Evolutionary conservation across 1,140 invertebrate species (phyloP).

Genomic region (Drosophila varians): DNA sequence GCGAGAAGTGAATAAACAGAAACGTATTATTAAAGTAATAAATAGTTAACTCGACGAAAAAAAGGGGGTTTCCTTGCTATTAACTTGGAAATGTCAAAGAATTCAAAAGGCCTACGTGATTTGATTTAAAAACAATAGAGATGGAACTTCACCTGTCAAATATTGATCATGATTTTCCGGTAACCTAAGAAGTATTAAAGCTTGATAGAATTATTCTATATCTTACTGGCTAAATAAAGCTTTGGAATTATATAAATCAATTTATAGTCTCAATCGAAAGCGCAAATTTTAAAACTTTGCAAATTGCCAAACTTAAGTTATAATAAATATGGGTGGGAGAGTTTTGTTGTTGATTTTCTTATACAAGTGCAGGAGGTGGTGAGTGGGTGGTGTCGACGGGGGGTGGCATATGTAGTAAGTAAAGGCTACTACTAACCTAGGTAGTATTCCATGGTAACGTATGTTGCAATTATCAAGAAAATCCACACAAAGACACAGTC

Average conservation of each 20-base stretch:
- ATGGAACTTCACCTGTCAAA: too few species aligned
- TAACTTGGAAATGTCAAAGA: neutral
- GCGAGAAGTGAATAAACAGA: slow-evolving; percentile 8
- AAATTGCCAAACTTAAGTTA: neutral
- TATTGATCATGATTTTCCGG: too few species aligned
- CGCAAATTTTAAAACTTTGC: neutral
- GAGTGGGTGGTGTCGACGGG: slow-evolving; percentile 4
- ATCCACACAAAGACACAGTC: slow-evolving; percentile 70
- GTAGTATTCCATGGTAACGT: slow-evolving; percentile 82
- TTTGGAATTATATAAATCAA: neutral
- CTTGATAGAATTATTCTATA: too few species aligned
- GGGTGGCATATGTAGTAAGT: slow-evolving; percentile 34
- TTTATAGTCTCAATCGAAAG: neutral
- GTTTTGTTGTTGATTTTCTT: slow-evolving; percentile 2
- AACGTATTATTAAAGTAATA: slow-evolving; percentile 1
- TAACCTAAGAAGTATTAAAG: too few species aligned
- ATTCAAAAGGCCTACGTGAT: neutral
- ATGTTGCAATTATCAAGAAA: slow-evolving; percentile 78
- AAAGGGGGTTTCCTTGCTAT: neutral
- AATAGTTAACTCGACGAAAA: neutral
- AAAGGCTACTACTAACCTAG: slow-evolving; percentile 71
- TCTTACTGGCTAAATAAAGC: too few species aligned
- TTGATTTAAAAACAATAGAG: neutral
- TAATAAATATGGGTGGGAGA: neutral
- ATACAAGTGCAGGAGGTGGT: slow-evolving; percentile 24